Evolutionary conservation across 1,140 invertebrate species (phyloP), one percentile per base, ranked within the genome.

Genomic region (Brachionus asplanchnoidis): DNA sequence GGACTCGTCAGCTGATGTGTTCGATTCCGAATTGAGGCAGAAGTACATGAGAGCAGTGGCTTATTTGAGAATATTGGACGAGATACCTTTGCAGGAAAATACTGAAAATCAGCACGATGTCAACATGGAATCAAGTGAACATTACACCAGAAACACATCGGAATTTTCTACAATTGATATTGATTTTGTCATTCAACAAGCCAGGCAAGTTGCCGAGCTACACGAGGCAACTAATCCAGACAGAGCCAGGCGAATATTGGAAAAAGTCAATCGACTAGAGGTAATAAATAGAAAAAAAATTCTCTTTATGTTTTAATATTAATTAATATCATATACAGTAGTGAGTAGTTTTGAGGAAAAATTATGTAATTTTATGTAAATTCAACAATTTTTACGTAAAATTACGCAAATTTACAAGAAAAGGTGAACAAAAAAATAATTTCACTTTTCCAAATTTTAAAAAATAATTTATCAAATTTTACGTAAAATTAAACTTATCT

Each of bases 1-100:
- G 3, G 79, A 82, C 26, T 84, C 40, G 4, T 56, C 40, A 26
- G 53, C 53, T 36, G 82, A 68, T 84, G 65, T 73, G 17, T 68
- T 84, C 23, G 82, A 84, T 40, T 40, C 60, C 3, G 82, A 84
- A 2, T 20, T 84, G 26, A 84, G 53, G 12, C 60, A 84, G 46
- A 84, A 84, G 28, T 84, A 84, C 28, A 68, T 84, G 60, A 26
- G 82, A 42, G 60, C 60, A 11, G 60, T 84, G 40, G 82, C 82
- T 50, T 84, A 84, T 56, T 68, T 84, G 40, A 84, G 60, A 73
- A 68, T 84, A 11, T 53, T 84, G 11, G 82, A 84, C 60, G 60
- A 68, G 14, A 68, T 56, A 56, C 60, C 60, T 9, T 46, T 36
- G 26, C 36, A 46, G 7, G 60, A 84, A 40, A 46, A 44, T 23